Conservation (phyloP, 2,888 invertebrate genomes). For the Plusia festucae region DNA sequence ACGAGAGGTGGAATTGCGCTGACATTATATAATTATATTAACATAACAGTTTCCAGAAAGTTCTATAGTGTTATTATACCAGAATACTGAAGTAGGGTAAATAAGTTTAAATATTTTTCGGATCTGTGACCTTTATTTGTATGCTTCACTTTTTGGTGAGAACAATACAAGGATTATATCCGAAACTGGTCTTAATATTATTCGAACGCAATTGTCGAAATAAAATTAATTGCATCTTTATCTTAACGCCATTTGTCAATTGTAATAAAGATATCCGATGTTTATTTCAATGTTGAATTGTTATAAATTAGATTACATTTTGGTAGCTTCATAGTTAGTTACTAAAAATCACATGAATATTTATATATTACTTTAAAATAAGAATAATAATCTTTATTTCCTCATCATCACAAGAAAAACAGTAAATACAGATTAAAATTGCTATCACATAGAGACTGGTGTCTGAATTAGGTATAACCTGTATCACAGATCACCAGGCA, state of each 20-base stretch:
- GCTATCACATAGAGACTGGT: no score
- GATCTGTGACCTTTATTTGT: slow-evolving; percentile 21
- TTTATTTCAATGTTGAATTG: no score
- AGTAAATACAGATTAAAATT: no score
- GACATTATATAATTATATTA: slow-evolving; percentile 35
- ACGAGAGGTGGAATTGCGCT: slow-evolving; percentile 30
- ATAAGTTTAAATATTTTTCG: slow-evolving; percentile 26
- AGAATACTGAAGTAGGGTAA: slow-evolving; percentile 14
- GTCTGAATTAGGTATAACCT: no score
- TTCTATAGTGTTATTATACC: slow-evolving; percentile 22
- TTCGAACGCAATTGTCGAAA: background rate
- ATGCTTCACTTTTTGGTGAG: background rate
- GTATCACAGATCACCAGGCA: no score
- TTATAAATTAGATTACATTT: background rate
- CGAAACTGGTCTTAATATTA: background rate
- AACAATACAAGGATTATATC: background rate
- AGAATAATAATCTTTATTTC: no score
- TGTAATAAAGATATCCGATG: no score
- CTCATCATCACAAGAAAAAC: no score
- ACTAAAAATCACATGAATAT: background rate
- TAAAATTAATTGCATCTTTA: background rate
- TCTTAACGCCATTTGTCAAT: background rate
- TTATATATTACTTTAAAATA: no score
- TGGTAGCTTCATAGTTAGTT: no score
- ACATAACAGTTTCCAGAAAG: slow-evolving; percentile 28